These are phyloP conservation scores for Microplitis manilae DNA, from an alignment of 2,888 invertebrate genomes.

Conservation along the genomic window DNA sequence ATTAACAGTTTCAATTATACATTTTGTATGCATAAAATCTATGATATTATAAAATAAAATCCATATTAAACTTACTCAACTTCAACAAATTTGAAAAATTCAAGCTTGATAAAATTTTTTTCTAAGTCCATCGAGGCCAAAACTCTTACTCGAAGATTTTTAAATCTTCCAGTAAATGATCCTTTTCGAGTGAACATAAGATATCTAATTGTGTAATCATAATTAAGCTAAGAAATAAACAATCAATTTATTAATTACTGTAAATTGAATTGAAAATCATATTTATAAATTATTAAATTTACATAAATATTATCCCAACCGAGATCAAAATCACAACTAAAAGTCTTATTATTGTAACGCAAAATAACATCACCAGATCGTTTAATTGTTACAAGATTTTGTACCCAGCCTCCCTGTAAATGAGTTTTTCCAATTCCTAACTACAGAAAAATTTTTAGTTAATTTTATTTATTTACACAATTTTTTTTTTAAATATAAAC, in stretches of 20 bases:
- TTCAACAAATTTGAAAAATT: slow-evolving; percentile 47
- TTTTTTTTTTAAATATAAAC: neutral
- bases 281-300: slow-evolving; percentile 41
- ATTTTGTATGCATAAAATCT: too few relatives aligned
- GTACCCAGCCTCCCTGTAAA: slow-evolving; percentile 55
- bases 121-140: slow-evolving; percentile 45
- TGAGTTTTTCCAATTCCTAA: slow-evolving; percentile 51
- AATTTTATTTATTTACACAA: too few relatives aligned
- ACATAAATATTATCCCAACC: slow-evolving; percentile 56
- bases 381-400: slow-evolving; percentile 54
- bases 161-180: slow-evolving; percentile 48
- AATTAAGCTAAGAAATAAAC: slow-evolving; percentile 51
- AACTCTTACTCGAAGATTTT: slow-evolving; percentile 43
- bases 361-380: slow-evolving; percentile 52
- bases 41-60: neutral
- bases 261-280: too few relatives aligned
- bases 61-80: slow-evolving; percentile 53
- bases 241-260: neutral
- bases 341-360: slow-evolving; percentile 46
- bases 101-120: slow-evolving; percentile 42
- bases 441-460: slow-evolving; percentile 37
- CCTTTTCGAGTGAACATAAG: slow-evolving; percentile 51
- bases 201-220: slow-evolving; percentile 52
- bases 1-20: neutral
- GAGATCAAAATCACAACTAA: slow-evolving; percentile 52